These are phyloP conservation scores for Nephrotoma appendiculata DNA, from an alignment of 2,888 invertebrate genomes.

Conservation along the genomic window DNA sequence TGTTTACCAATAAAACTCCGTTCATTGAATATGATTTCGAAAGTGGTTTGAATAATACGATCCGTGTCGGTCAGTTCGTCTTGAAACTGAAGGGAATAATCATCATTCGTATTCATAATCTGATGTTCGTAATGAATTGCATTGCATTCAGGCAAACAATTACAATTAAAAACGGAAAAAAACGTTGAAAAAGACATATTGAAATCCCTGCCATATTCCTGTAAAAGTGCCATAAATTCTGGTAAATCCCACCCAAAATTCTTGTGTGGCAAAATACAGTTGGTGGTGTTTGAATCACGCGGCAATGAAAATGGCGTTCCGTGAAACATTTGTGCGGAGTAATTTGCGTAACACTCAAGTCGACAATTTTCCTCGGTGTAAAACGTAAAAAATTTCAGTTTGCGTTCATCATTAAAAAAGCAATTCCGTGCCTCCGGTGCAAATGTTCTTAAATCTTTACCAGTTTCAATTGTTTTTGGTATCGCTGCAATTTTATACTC, in stretches of 20 bases:
- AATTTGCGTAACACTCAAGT: neutral
- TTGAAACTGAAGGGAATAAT: neutral
- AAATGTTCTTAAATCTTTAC: neutral
- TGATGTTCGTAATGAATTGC: neutral
- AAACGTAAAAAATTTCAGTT: neutral
- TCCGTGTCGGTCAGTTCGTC: too few species aligned
- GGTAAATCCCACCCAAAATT: neutral
- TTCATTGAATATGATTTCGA: neutral
- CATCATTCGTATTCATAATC: neutral
- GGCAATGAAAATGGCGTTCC: neutral
- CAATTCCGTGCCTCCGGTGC: neutral
- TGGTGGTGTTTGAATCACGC: conserved; percentile 15
- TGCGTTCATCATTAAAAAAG: neutral
- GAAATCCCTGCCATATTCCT: neutral
- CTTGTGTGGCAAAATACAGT: neutral
- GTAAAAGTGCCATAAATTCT: neutral
- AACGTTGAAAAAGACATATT: too few species aligned
- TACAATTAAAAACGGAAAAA: neutral
- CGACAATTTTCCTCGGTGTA: neutral
- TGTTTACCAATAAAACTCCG: neutral
- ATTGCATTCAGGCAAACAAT: neutral
- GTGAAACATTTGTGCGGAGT: neutral
- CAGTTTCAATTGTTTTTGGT: neutral
- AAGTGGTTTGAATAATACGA: neutral
- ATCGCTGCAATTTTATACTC: neutral